A percentile compares a stretch with the other conserved stretches of the same genome.
Conservation (phyloP, 2,113 vertebrate genomes). For the Aldabrachelys gigantea region DNA sequence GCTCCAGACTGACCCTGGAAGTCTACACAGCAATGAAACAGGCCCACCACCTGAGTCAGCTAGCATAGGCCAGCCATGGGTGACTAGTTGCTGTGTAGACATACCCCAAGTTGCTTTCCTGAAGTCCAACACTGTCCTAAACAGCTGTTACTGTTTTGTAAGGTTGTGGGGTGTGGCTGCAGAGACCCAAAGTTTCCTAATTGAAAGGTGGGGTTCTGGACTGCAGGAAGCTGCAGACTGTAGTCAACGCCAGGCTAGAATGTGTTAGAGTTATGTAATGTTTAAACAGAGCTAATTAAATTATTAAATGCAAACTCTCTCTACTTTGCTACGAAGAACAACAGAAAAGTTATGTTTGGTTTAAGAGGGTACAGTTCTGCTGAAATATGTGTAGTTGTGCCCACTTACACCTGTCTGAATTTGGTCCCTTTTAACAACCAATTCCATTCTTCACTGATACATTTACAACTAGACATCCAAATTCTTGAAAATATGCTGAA, state of each 20-base stretch:
- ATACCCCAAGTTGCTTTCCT: neutral
- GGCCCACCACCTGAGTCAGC: too few relatives aligned
- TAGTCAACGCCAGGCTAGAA: neutral
- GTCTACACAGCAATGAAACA: too few relatives aligned
- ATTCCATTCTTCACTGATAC: neutral
- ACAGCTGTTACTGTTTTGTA: neutral
- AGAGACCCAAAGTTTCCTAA: neutral
- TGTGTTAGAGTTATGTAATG: neutral
- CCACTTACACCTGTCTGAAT: fast-evolving
- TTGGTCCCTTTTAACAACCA: neutral
- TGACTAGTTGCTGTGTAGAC: too few relatives aligned
- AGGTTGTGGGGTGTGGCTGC: neutral
- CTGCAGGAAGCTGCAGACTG: neutral
- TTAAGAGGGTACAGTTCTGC: neutral
- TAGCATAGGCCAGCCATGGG: too few relatives aligned
- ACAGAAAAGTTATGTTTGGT: neutral
- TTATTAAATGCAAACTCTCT: neutral
- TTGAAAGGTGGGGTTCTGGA: neutral
- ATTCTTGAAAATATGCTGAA: too few relatives aligned
- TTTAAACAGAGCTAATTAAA: neutral
- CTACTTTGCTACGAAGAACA: neutral
- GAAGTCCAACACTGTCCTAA: neutral
- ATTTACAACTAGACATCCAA: neutral
- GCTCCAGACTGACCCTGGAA: too few relatives aligned
- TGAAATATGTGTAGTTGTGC: too few relatives aligned